Evolutionary conservation across 2,113 vertebrate species (phyloP).

Genomic region (Meleagris gallopavo): DNA sequence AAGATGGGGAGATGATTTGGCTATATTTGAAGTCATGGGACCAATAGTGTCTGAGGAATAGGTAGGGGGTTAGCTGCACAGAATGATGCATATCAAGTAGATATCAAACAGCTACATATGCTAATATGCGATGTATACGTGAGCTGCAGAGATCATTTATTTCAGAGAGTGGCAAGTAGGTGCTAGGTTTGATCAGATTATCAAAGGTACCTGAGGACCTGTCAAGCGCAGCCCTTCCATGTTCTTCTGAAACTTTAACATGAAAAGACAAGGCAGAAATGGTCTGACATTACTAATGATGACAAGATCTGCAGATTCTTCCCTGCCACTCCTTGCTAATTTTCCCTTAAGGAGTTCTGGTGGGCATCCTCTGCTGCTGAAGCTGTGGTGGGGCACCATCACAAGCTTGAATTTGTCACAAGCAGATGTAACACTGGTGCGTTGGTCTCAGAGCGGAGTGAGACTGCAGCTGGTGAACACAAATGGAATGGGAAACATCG

Average conservation of each 20-base stretch:
- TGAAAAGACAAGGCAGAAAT: conserved; percentile 49
- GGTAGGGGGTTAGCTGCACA: background rate
- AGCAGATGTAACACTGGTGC: background rate
- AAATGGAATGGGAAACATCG: background rate
- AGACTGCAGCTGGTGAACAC: background rate
- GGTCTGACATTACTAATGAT: conserved; percentile 31
- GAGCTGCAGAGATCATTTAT: conserved; percentile 14
- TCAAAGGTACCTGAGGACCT: conserved; percentile 40
- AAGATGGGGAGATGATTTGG: background rate
- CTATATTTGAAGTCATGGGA: background rate
- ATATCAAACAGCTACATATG: background rate
- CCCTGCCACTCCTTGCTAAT: conserved; percentile 11
- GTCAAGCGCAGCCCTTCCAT: conserved; percentile 2
- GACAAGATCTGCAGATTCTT: conserved; percentile 33
- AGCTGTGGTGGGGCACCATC: background rate
- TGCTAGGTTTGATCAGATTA: conserved; percentile 40
- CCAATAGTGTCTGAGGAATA: background rate
- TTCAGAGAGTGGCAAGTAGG: background rate
- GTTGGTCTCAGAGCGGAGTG: background rate
- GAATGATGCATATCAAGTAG: conserved; percentile 18
- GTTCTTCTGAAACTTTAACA: conserved; percentile 31
- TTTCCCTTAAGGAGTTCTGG: conserved; percentile 56
- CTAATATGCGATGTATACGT: background rate
- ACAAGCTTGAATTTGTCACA: background rate
- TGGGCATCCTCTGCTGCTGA: background rate